Evolutionary conservation across 2,113 vertebrate species (phyloP).

Genomic region (Cinclus mexicanus): DNA sequence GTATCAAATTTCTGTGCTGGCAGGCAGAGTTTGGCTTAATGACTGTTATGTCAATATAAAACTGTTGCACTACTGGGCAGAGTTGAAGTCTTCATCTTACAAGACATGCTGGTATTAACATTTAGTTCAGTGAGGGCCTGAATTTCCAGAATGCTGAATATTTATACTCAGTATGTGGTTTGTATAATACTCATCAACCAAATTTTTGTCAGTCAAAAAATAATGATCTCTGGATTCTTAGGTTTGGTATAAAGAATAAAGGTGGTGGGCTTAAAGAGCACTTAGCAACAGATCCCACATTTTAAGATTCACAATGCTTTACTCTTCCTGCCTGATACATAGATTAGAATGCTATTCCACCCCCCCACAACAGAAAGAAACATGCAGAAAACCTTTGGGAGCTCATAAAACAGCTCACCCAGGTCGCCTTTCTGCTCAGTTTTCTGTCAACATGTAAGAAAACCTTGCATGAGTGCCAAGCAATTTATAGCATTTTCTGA

Average conservation of each 20-base stretch:
- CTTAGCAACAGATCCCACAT: neutral
- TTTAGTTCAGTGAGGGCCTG: neutral
- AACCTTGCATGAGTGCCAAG: neutral
- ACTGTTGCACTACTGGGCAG: neutral
- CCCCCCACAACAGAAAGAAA: neutral
- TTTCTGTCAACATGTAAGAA: neutral
- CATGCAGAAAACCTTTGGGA: neutral
- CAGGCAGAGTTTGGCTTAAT: neutral
- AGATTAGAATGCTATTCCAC: neutral
- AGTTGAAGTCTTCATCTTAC: neutral
- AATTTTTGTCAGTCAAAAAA: neutral
- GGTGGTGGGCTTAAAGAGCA: neutral
- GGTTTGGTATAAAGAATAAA: neutral
- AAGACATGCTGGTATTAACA: neutral
- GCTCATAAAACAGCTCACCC: neutral
- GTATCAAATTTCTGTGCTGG: conserved; percentile 1
- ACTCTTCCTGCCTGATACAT: neutral
- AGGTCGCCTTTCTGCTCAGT: neutral
- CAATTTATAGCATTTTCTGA: neutral
- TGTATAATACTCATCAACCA: neutral
- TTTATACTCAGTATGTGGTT: neutral
- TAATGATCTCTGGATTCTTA: neutral
- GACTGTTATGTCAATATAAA: conserved; percentile 28
- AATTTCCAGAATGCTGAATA: neutral
- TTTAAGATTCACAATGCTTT: neutral